A percentile compares a stretch with the other conserved stretches of the same genome.
Conservation (phyloP, 2,797 vertebrate species). For the Threskiornis aethiopicus region DNA sequence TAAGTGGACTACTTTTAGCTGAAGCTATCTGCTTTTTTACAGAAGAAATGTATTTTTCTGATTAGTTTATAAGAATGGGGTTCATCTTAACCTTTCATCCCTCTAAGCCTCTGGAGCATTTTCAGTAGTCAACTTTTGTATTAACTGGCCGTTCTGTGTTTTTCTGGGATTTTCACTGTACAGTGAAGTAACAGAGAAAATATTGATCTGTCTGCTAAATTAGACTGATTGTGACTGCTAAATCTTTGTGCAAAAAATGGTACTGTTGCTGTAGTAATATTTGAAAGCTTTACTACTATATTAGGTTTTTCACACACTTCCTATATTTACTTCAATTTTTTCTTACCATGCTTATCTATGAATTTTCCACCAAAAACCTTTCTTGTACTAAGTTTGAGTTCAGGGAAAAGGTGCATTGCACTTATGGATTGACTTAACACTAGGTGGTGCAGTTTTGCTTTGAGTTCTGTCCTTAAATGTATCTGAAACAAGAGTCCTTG, state of each 20-base stretch:
- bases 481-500: neutral
- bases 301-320: neutral
- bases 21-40: neutral
- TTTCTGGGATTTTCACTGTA: neutral
- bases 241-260: neutral
- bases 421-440: neutral
- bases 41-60: neutral
- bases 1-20: neutral
- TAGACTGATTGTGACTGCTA: neutral
- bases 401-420: neutral
- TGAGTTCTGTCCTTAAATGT: neutral
- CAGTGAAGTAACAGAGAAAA: neutral
- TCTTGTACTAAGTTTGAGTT: rapidly evolving
- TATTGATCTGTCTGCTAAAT: neutral
- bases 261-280: neutral
- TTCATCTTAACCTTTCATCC: neutral
- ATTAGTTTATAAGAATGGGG: neutral
- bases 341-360: rapidly evolving
- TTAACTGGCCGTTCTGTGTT: neutral
- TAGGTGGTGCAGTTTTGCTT: constrained; percentile 64
- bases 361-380: neutral
- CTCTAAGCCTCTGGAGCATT: neutral
- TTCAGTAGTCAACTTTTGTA: neutral
- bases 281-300: neutral
- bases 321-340: neutral